A percentile compares a stretch with the other conserved stretches of the same genome.
Conservation (phyloP, 2,888 invertebrate genomes). For the Cephonodes hylas region DNA sequence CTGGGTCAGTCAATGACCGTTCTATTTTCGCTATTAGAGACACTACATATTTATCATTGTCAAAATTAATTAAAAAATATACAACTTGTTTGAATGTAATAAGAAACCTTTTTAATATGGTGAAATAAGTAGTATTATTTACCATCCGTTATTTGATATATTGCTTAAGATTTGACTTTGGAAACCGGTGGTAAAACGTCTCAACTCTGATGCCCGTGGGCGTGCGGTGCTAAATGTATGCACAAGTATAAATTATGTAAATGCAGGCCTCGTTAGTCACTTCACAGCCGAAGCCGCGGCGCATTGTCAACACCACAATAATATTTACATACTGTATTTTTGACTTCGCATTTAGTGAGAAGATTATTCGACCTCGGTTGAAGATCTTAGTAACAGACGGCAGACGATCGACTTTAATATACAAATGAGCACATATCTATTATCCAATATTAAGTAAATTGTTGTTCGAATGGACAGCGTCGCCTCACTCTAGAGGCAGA, state of each 20-base stretch:
- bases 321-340: constrained; percentile 33
- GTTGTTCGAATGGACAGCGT: not conserved
- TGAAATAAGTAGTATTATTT: not conserved
- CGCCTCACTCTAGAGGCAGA: not conserved
- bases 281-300: constrained; percentile 28
- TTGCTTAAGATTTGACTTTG: not conserved
- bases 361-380: not conserved
- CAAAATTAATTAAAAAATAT: too few species aligned
- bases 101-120: not conserved
- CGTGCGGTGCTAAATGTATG: constrained; percentile 48
- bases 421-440: not conserved
- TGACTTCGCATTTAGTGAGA: constrained; percentile 13
- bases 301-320: constrained; percentile 36
- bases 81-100: too few species aligned
- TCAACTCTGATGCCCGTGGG: constrained; percentile 29
- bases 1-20: too few species aligned
- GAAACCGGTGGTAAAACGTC: not conserved
- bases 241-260: constrained; percentile 41
- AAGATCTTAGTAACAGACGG: not conserved
- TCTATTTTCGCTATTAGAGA: too few species aligned
- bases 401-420: not conserved
- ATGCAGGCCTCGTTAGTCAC: constrained; percentile 35
- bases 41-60: too few species aligned
- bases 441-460: not conserved
- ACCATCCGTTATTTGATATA: not conserved